Evolutionary conservation across 2,888 invertebrate species (phyloP).

Genomic region (Clostera curtula): DNA sequence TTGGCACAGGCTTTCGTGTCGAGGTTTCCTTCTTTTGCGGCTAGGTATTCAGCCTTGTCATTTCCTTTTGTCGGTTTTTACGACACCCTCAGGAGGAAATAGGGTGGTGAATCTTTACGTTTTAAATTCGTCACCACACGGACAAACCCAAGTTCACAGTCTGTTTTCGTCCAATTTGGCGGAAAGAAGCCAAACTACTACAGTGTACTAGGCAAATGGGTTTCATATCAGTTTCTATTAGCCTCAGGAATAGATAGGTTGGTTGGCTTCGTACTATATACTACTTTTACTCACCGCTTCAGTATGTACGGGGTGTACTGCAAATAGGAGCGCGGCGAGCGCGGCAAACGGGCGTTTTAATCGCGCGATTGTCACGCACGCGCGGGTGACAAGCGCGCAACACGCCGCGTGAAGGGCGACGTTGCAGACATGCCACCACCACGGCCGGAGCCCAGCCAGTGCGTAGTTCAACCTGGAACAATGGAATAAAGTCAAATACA

Average conservation of each 20-base stretch:
- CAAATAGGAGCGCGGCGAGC: slow-evolving; percentile 85
- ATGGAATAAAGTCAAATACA: slow-evolving; percentile 13
- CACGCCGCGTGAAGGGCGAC: slow-evolving; percentile 84
- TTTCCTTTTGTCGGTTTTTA: too few relatives aligned
- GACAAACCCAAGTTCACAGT: too few relatives aligned
- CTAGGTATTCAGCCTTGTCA: too few relatives aligned
- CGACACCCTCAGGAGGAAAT: too few relatives aligned
- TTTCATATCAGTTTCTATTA: background rate
- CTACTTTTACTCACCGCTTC: slow-evolving; percentile 83
- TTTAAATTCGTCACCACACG: too few relatives aligned
- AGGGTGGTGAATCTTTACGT: too few relatives aligned
- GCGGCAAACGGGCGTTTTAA: slow-evolving; percentile 82
- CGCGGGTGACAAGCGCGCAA: slow-evolving; percentile 82
- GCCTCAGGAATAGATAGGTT: background rate
- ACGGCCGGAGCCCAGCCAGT: slow-evolving; percentile 80
- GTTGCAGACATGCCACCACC: slow-evolving; percentile 90
- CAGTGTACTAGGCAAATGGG: too few relatives aligned
- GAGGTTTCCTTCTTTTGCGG: too few relatives aligned
- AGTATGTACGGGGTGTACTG: slow-evolving; percentile 91
- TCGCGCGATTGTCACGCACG: slow-evolving; percentile 80
- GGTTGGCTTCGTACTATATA: background rate
- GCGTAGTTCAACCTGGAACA: slow-evolving; percentile 84
- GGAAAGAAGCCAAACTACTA: too few relatives aligned
- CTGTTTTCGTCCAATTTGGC: too few relatives aligned
- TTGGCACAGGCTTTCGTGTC: too few relatives aligned